Percentiles rank a stretch among this genome's conserved stretches.
Conservation (phyloP, 2,888 invertebrate species). For the Neocrepidodera transversa region DNA sequence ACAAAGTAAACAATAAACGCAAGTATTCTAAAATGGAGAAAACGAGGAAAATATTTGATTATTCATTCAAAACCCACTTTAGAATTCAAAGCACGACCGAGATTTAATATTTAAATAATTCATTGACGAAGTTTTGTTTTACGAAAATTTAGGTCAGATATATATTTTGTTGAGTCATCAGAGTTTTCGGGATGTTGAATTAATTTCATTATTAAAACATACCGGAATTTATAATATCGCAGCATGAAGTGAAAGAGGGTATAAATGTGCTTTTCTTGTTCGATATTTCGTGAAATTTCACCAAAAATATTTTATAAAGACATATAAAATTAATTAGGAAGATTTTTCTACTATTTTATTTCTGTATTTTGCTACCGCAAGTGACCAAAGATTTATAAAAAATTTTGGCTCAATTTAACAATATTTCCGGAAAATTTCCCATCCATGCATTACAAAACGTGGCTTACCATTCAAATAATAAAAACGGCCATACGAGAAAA, state of each 20-base stretch:
- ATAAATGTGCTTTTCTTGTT: too few relatives aligned
- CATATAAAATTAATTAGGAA: too few relatives aligned
- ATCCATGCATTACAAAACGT: constrained; percentile 5
- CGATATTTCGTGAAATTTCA: too few relatives aligned
- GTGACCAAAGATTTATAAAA: too few relatives aligned
- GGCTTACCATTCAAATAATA: constrained; percentile 13
- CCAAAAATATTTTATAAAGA: too few relatives aligned
- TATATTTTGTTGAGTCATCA: constrained; percentile 6
- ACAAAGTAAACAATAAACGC: too few relatives aligned
- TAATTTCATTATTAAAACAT: constrained; percentile 6
- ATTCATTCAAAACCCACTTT: constrained; percentile 7
- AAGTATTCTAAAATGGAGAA: constrained; percentile 1
- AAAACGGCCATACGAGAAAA: constrained; percentile 23
- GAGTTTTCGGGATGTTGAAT: constrained; percentile 10
- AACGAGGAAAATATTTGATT: constrained; percentile 11
- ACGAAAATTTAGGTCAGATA: constrained; percentile 1
- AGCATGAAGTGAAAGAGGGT: too few relatives aligned
- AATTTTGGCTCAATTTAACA: constrained; percentile 4
- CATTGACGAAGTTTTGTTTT: constrained; percentile 6
- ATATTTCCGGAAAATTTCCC: constrained; percentile 2
- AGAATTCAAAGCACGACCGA: neutral
- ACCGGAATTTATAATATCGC: constrained; percentile 3
- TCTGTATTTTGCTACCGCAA: too few relatives aligned
- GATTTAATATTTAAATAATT: constrained; percentile 12
- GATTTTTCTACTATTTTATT: too few relatives aligned